Base-by-base conservation (phyloP, 2,888 invertebrate genomes). In the Cerceris rybyensis region DNA sequence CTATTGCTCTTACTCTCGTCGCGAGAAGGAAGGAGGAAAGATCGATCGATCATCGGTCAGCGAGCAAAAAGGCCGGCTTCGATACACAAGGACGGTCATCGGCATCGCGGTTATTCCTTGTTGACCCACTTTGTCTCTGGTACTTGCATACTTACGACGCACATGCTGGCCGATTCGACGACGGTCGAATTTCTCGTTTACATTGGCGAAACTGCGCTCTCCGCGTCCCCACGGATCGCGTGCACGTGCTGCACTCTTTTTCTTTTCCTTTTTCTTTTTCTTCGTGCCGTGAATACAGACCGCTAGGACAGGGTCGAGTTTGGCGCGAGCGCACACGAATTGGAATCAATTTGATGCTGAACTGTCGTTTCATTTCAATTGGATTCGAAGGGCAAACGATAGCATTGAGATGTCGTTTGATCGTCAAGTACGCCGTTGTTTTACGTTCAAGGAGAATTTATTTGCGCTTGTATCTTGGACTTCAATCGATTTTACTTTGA, bases 21-120 rank as follows among this genome's bases (percentile, higher is more conserved):
- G 13, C 7, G 55, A 7, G 17, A 16, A 55, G 60, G 69, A 70
- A 76, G 43, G 80, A 74, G 73, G 69, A 78, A 80, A 77, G 80
- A 82, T 77, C 70, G 70, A 75, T 77, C 78, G 83, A 82, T 78
- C 64, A 73, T 83, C 78, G 70, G 49, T 68, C 70, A 61, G 39
- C 55, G 63, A 70, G 65, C 60, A 67, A 75, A 71, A 68, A 79
- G 81, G 57, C 69, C 60, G 58, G 39, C 75, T 52, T 39, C 49
- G 78, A 75, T 87, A 74, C 67, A 78, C 88, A 88, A 89, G 88
- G 88, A 87, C 86, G 86, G 85, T 87, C 86, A 85, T 85, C 81
- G 86, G 73, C 86, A 86, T 82, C 81, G 67, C 66, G 68, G 80
- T 76, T 80, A 80, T 84, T 84, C 79, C 80, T 86, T 79, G 63